phyloP scores from a whole-genome alignment of 2,797 vertebrate species.

The Eleutherodactylus coqui region DNA sequence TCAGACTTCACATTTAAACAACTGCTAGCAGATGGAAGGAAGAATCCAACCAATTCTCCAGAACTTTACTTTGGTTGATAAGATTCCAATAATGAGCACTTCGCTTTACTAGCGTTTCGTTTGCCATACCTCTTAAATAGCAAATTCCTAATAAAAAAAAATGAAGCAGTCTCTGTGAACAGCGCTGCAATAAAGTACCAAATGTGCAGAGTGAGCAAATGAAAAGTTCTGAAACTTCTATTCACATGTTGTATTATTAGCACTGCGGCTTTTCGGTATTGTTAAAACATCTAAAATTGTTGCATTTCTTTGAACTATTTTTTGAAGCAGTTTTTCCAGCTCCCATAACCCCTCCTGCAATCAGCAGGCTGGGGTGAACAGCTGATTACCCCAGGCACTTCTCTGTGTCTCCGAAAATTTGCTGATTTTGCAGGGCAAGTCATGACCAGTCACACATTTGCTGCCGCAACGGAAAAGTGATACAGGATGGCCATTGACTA shows the following conservation, averaged over 20 bases:
- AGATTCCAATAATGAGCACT: constrained; percentile 41
- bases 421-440: too few relatives aligned
- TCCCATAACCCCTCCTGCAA: too few relatives aligned
- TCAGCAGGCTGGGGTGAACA: too few relatives aligned
- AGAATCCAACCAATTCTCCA: constrained; percentile 17
- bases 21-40: constrained; percentile 32
- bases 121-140: constrained; percentile 26
- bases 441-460: too few relatives aligned
- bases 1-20: constrained; percentile 40
- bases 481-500: too few relatives aligned
- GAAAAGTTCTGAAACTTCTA: neutral
- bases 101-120: constrained; percentile 9
- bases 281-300: too few relatives aligned
- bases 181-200: neutral
- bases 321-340: too few relatives aligned
- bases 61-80: constrained; percentile 39
- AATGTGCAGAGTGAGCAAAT: neutral
- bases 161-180: neutral
- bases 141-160: neutral
- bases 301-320: neutral
- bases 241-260: neutral
- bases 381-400: too few relatives aligned
- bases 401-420: too few relatives aligned
- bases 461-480: too few relatives aligned
- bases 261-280: neutral